Percentiles rank a stretch among this genome's conserved stretches.
Conservation (phyloP, 2,113 vertebrate species). For the Hippocampus mohnikei region DNA sequence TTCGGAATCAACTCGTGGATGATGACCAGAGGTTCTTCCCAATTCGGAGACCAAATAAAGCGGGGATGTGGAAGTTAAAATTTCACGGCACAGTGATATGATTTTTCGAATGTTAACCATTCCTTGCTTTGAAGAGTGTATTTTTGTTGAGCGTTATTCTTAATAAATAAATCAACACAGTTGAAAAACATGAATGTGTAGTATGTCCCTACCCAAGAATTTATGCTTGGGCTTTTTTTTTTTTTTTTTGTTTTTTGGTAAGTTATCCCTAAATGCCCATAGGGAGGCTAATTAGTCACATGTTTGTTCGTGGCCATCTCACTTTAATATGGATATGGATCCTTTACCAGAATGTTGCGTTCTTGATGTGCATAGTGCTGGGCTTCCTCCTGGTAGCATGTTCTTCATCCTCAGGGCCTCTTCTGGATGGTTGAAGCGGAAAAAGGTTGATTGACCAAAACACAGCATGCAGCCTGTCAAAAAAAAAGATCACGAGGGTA, state of each 20-base stretch:
- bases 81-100: background rate
- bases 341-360: slow-evolving; percentile 73
- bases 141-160: background rate
- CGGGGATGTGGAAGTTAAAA: slow-evolving; percentile 1
- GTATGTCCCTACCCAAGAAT: background rate
- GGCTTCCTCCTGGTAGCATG: slow-evolving; percentile 79
- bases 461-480: slow-evolving; percentile 92
- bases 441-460: slow-evolving; percentile 90
- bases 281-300: slow-evolving; percentile 24
- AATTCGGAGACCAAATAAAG: background rate
- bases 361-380: slow-evolving; percentile 55
- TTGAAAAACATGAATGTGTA: background rate
- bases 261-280: slow-evolving; percentile 10
- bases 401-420: slow-evolving; percentile 96
- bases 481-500: background rate
- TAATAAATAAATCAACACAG: background rate
- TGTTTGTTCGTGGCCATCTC: slow-evolving; percentile 11
- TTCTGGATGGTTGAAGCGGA: slow-evolving; percentile 94
- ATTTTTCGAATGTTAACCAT: background rate
- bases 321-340: slow-evolving; percentile 2
- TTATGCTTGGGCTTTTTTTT: background rate
- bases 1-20: slow-evolving; percentile 32
- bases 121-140: background rate
- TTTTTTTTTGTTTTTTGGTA: background rate
- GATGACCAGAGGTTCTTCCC: slow-evolving; percentile 16